These are phyloP conservation scores for Hylaea fasciaria DNA, from an alignment of 2,888 invertebrate species.

Conservation along the genomic window DNA sequence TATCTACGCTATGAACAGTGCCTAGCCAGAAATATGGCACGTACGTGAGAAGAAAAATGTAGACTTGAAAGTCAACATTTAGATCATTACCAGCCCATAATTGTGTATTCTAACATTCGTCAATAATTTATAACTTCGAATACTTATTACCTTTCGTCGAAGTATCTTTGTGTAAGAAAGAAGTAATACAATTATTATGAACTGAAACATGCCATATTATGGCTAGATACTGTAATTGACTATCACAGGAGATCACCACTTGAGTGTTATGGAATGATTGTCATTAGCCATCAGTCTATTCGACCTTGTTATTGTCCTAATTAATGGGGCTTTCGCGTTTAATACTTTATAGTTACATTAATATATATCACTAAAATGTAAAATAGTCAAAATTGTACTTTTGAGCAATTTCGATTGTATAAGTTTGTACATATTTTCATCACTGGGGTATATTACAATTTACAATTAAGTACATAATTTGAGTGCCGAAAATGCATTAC, in stretches of 20 bases:
- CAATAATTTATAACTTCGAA: no score
- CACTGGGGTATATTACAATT: conserved; percentile 10
- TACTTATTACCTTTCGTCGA: no score
- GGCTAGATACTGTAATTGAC: conserved; percentile 51
- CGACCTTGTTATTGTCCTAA: conserved; percentile 36
- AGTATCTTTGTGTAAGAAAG: no score
- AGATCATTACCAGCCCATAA: no score
- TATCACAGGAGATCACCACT: conserved; percentile 65
- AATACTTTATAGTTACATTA: conserved; percentile 25
- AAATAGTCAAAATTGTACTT: conserved; percentile 27
- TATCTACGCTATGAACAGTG: conserved; percentile 27
- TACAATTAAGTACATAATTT: conserved; percentile 29
- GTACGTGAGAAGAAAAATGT: conserved; percentile 18
- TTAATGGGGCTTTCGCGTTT: conserved; percentile 37
- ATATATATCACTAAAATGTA: conserved; percentile 20
- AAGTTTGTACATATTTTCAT: conserved; percentile 30
- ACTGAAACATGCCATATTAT: conserved; percentile 38
- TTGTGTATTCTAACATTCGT: no score
- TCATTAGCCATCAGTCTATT: conserved; percentile 40
- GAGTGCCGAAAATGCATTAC: conserved; percentile 6
- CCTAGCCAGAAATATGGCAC: conserved; percentile 19
- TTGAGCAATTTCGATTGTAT: conserved; percentile 34
- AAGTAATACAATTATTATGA: no score
- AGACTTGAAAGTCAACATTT: neutral
- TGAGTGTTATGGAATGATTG: conserved; percentile 56